Conservation (phyloP, 1,140 invertebrate species). For the Megathymus violae region DNA sequence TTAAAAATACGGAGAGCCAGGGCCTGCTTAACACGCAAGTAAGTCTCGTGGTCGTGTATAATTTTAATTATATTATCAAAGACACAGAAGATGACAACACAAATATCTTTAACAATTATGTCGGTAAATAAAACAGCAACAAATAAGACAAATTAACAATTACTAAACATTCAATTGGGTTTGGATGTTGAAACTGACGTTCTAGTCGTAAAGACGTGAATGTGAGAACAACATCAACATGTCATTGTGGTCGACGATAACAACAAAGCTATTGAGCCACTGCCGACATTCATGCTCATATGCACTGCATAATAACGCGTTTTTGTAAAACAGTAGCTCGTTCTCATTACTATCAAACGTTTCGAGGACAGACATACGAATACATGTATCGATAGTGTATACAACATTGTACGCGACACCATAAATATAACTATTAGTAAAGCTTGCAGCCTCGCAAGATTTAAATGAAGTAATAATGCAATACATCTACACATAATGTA, state of each 20-base stretch:
- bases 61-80: not conserved
- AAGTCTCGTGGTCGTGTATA: not conserved
- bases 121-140: not conserved
- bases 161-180: conserved; percentile 8
- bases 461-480: too few species aligned
- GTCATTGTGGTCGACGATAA: conserved; percentile 48
- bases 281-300: conserved; percentile 36
- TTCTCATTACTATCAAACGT: conserved; percentile 9
- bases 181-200: conserved; percentile 20
- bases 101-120: not conserved
- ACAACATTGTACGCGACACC: not conserved
- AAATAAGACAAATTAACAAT: not conserved
- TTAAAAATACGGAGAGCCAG: too few species aligned
- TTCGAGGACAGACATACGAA: conserved; percentile 11
- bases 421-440: not conserved
- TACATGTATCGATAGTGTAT: conserved; percentile 5
- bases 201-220: conserved; percentile 42
- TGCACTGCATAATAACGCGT: conserved; percentile 11
- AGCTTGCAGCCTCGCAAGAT: not conserved
- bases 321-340: conserved; percentile 23
- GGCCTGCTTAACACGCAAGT: too few species aligned
- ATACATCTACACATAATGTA: too few species aligned
- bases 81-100: not conserved
- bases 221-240: conserved; percentile 62
- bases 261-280: conserved; percentile 57